Evolutionary conservation across 2,888 invertebrate genomes (phyloP), one percentile per base, ranked within the genome.

Genomic region (Cerceris rybyensis): DNA sequence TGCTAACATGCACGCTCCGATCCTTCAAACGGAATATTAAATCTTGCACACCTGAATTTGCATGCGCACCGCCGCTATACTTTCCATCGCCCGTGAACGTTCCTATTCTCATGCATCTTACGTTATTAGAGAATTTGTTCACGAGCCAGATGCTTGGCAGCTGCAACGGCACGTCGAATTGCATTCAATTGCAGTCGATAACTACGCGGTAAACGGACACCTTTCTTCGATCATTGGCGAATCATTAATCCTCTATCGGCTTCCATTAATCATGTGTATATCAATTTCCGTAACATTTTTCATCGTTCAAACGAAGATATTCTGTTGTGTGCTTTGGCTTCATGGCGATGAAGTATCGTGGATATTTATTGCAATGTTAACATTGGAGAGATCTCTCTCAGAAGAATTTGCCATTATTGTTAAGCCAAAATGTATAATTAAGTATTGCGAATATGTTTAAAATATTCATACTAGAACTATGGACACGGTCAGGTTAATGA

Each of bases 61-160:
- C 71, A 61, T 75, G 75, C 65, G 49, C 49, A 14, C n/a, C 50
- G 2, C 7, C 39, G 43, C 42, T 50, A 42, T 50, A 50, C 41
- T 78, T 70, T 63, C 54, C 43, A 55, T 52, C 59, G 52, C 28
- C 28, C 50, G 52, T n/a, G 58, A 50, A 59, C 50, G 28, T 39
- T 60, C 39, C 57, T 49, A 65, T 70, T 65, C 70, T 54, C 65
- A 54, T 39, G 59, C 39, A 46, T 46, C 66, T 8, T 39, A 60
- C 39, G 68, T 69, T 64, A 59, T 78, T 75, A 57, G 50, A 61
- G 63, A 78, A 80, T 75, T 78, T 63, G 70, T 80, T 78, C 78
- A 75, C 80, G 75, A 78, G 70, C 78, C 28, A 54, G 78, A 52
- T 75, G 75, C 70, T 78, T 78, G 75, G 75, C 78, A 78, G 68